These are phyloP conservation scores for Nothura maculosa DNA, from an alignment of 2,797 vertebrate species.

Conservation along the genomic window DNA sequence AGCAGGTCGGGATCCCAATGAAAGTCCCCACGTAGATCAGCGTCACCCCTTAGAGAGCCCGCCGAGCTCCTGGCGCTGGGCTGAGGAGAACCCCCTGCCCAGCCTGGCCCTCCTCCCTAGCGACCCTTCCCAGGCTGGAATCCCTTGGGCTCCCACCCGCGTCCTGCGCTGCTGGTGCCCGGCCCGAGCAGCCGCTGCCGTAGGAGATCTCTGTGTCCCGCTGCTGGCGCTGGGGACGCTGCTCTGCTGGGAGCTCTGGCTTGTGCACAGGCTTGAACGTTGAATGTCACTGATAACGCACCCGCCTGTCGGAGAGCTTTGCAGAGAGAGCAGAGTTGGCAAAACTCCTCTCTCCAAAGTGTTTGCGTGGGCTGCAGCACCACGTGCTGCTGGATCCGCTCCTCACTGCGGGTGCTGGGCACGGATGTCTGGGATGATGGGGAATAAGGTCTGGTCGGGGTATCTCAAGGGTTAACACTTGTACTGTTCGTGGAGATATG, in stretches of 20 bases:
- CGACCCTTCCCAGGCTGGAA: neutral
- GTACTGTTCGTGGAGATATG: neutral
- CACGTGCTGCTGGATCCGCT: too few relatives aligned
- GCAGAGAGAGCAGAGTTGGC: neutral
- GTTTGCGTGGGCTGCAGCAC: neutral
- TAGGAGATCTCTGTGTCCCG: neutral
- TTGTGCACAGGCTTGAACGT: too few relatives aligned
- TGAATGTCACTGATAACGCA: too few relatives aligned
- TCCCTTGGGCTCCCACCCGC: neutral
- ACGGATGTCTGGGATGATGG: neutral
- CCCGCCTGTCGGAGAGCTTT: neutral
- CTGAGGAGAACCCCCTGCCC: neutral
- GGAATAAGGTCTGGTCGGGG: accelerated
- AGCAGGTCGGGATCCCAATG: neutral
- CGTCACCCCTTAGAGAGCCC: neutral
- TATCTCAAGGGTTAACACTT: too few relatives aligned
- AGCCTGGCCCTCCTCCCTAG: neutral
- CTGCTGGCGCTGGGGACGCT: neutral
- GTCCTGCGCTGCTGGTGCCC: accelerated
- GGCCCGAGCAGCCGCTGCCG: neutral
- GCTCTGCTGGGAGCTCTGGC: neutral
- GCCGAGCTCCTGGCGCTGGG: neutral
- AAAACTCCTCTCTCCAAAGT: accelerated
- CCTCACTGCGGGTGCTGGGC: neutral
- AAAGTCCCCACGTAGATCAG: neutral